phyloP scores from a whole-genome alignment of 2,113 vertebrate genomes.

The Peromyscus polionotus region DNA sequence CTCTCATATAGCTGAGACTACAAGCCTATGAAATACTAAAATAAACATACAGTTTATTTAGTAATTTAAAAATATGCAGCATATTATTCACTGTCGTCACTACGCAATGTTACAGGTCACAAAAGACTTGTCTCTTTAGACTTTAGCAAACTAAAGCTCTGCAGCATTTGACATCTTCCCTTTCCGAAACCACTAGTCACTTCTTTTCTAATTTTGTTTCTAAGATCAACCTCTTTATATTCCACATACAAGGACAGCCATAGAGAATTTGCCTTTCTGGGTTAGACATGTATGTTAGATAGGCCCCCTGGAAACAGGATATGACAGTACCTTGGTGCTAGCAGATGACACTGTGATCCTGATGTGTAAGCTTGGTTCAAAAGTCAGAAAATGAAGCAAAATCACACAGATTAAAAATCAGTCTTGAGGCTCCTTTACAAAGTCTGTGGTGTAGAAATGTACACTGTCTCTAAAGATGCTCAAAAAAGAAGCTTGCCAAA shows the following conservation, averaged over 20 bases:
- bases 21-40: neutral
- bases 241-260: neutral
- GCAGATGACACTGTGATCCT: neutral
- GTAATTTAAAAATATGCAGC: neutral
- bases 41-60: neutral
- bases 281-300: neutral
- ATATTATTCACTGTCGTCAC: neutral
- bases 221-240: neutral
- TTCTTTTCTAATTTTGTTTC: neutral
- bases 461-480: neutral
- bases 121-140: neutral
- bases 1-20: neutral
- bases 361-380: neutral
- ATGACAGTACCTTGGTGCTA: neutral
- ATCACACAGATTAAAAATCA: neutral
- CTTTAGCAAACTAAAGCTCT: neutral
- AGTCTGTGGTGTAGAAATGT: neutral
- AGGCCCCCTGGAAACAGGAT: neutral
- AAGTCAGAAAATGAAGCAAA: conserved; percentile 8
- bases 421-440: neutral
- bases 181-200: neutral
- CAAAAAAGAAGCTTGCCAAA: neutral
- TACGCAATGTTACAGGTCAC: neutral
- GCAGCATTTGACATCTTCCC: neutral
- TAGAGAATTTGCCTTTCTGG: neutral